Evolutionary conservation across 1,140 invertebrate genomes (phyloP).

Genomic region (Popillia japonica): DNA sequence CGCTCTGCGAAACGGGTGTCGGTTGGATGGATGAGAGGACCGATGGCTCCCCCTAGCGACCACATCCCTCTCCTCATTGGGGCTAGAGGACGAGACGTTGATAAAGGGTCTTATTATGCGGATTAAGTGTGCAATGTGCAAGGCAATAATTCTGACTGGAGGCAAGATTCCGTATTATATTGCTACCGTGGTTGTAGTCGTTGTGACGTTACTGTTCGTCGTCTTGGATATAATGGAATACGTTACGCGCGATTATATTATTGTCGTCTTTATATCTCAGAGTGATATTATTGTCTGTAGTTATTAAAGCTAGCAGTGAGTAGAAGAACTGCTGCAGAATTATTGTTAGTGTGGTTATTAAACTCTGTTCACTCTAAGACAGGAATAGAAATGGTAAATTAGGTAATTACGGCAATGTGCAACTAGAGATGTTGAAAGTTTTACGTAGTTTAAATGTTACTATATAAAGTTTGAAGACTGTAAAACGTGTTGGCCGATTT

Average conservation of each 20-base stretch:
- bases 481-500: too few relatives aligned
- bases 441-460: too few relatives aligned
- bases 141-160: neutral
- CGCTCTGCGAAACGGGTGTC: neutral
- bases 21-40: neutral
- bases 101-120: conserved; percentile 6
- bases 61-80: neutral
- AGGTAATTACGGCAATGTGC: too few relatives aligned
- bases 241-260: conserved; percentile 5
- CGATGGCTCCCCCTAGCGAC: conserved; percentile 7
- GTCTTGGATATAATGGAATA: neutral
- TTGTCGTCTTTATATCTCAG: neutral
- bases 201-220: neutral
- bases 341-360: neutral
- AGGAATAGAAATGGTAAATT: too few relatives aligned
- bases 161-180: neutral
- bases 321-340: neutral
- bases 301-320: neutral
- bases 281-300: conserved; percentile 5
- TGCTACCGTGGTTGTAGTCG: neutral
- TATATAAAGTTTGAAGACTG: too few relatives aligned
- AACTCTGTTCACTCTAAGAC: too few relatives aligned
- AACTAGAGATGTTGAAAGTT: too few relatives aligned
- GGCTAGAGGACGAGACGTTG: conserved; percentile 2
- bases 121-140: conserved; percentile 18